Evolutionary conservation across 2,797 vertebrate species (phyloP).

Genomic region (Chrosomus eos): DNA sequence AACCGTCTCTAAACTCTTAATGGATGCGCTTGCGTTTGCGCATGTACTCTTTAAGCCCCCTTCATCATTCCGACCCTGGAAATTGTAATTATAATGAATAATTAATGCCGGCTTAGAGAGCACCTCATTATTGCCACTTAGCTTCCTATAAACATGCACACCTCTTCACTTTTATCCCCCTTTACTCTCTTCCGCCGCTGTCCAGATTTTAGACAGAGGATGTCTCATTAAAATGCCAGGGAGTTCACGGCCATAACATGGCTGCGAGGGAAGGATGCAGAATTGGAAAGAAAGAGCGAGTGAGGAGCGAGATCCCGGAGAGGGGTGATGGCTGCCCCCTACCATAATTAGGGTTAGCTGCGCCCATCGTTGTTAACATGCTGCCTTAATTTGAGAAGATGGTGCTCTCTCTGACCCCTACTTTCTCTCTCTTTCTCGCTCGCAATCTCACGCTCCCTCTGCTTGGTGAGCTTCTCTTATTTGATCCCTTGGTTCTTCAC

Average conservation of each 20-base stretch:
- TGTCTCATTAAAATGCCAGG: constrained; percentile 63
- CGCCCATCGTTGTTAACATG: constrained; percentile 79
- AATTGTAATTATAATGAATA: constrained; percentile 77
- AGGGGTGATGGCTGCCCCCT: constrained; percentile 61
- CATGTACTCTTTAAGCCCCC: constrained; percentile 70
- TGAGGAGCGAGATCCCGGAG: constrained; percentile 68
- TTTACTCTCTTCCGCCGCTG: constrained; percentile 62
- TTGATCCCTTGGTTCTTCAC: constrained; percentile 35
- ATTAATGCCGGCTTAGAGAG: constrained; percentile 75
- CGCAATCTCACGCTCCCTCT: constrained; percentile 10
- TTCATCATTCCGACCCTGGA: constrained; percentile 64
- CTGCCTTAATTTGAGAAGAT: constrained; percentile 74
- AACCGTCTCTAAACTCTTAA: constrained; percentile 45
- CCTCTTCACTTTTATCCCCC: constrained; percentile 62
- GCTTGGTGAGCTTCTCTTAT: constrained; percentile 9
- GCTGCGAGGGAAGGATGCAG: constrained; percentile 47
- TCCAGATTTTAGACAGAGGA: constrained; percentile 75
- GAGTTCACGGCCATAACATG: constrained; percentile 55
- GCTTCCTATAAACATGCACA: constrained; percentile 61
- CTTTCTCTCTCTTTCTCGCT: constrained; percentile 19
- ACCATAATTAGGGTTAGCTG: constrained; percentile 80
- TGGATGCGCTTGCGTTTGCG: constrained; percentile 68
- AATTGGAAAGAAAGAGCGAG: constrained; percentile 66
- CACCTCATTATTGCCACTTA: constrained; percentile 74
- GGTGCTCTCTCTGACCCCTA: constrained; percentile 69